Evolutionary conservation across 2,797 vertebrate species (phyloP).

Genomic region (Lagocephalus sceleratus): DNA sequence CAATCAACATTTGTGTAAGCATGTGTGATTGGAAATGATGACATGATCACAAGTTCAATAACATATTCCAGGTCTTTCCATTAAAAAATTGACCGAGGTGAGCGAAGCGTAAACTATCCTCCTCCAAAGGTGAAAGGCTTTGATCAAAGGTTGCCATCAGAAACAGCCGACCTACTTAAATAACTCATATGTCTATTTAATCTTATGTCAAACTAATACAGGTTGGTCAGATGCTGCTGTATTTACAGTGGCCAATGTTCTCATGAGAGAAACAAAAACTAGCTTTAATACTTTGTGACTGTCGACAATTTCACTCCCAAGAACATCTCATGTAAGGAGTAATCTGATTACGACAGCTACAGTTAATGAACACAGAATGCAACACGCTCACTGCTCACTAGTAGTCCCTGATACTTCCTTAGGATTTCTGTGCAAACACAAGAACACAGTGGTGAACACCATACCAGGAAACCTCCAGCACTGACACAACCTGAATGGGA

Average conservation of each 20-base stretch:
- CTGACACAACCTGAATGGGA: not conserved
- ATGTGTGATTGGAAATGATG: too few relatives aligned
- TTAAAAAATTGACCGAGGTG: not conserved
- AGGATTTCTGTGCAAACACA: constrained; percentile 21
- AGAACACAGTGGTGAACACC: constrained; percentile 13
- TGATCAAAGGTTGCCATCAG: not conserved
- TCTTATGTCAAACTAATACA: not conserved
- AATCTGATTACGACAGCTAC: not conserved
- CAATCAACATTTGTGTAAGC: too few relatives aligned
- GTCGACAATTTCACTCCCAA: too few relatives aligned
- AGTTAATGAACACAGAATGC: not conserved
- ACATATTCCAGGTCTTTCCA: too few relatives aligned
- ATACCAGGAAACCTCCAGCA: constrained; percentile 9
- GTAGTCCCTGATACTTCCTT: constrained; percentile 14
- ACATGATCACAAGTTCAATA: too few relatives aligned
- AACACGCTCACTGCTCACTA: not conserved
- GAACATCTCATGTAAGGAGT: not conserved
- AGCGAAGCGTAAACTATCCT: not conserved
- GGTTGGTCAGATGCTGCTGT: not conserved
- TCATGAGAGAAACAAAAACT: too few relatives aligned
- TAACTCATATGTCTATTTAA: too few relatives aligned
- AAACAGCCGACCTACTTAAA: too few relatives aligned
- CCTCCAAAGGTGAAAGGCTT: constrained; percentile 2
- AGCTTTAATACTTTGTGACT: too few relatives aligned
- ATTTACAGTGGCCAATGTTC: not conserved